Evolutionary conservation across 2,888 invertebrate genomes (phyloP), one percentile per base, ranked within the genome.

Genomic region (Augochlorella aurata): DNA sequence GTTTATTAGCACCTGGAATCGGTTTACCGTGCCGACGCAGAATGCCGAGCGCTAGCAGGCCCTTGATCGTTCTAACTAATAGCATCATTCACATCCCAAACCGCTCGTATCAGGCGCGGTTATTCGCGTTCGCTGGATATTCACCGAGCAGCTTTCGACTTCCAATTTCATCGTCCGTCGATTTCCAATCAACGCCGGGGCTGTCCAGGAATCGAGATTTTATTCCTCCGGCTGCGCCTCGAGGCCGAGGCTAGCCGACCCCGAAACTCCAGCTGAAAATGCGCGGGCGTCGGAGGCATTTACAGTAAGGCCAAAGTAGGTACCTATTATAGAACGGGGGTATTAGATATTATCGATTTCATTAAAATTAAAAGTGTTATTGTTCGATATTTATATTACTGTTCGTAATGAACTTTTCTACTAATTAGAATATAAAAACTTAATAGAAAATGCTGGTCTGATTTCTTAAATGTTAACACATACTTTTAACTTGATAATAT

Each of bases 131-230:
- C 58, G 29, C 0, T 5, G 29, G 29, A 54, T 58, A 76, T 69
- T 73, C 74, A 14, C 45, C 65, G 65, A 16, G n/a, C 72, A 75
- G 68, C 69, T 68, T 76, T 45, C 76, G 68, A 72, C 54, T 78
- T 78, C 58, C 82, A 82, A 83, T 83, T 78, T 74, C 68, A 78
- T 68, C 69, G 78, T 58, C 45, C 66, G 70, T 61, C 74, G 70
- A 82, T 79, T 79, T 69, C 52, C 79, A 83, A 83, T 83, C 83
- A 75, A 21, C 63, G 72, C n/a, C 44, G 52, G 52, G 24, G 24
- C 44, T 45, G 24, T 24, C 45, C 66, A 69, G 65, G 21, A 74
- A 67, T 71, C 67, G 80, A 83, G 67, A 52, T 76, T 83, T 75
- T 79, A 83, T 70, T 79, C 49, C 18, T 49, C 47, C 29, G 7